phyloP scores from a whole-genome alignment of 30 jellyfish, hydroid and myxozoan genomes.

The Catostylus mosaicus region DNA sequence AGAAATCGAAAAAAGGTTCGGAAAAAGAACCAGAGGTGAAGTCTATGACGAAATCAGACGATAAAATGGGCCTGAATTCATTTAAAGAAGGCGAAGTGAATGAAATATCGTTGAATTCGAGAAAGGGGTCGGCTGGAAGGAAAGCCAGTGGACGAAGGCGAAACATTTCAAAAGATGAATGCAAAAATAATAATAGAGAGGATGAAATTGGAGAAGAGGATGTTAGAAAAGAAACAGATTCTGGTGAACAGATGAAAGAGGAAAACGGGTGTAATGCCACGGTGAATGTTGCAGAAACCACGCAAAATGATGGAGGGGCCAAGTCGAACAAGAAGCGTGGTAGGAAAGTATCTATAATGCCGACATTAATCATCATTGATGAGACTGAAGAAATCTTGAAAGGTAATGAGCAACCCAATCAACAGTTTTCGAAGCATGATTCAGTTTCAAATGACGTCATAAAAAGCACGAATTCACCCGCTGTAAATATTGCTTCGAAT shows the following conservation, averaged over 20 bases:
- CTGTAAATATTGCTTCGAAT: background rate
- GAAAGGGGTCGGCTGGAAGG: background rate
- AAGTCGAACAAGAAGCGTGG: background rate
- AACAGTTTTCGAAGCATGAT: background rate
- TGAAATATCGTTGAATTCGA: background rate
- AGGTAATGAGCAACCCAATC: background rate
- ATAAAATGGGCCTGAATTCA: background rate
- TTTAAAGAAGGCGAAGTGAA: background rate
- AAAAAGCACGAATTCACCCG: background rate
- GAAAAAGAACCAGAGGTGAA: background rate
- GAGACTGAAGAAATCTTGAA: constrained; percentile 1
- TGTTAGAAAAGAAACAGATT: background rate
- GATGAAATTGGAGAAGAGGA: background rate
- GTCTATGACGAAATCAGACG: background rate
- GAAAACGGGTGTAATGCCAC: background rate
- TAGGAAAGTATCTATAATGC: constrained; percentile 1
- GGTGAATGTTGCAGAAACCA: background rate
- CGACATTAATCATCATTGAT: constrained; percentile 4
- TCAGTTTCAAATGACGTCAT: background rate
- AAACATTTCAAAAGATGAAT: background rate
- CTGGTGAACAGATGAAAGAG: background rate
- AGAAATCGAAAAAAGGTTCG: background rate
- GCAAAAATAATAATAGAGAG: background rate
- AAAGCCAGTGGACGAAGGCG: background rate
- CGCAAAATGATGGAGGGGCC: too few species aligned